Conservation (phyloP, 1,140 invertebrate species). For the Aphelenchoides besseyi region DNA sequence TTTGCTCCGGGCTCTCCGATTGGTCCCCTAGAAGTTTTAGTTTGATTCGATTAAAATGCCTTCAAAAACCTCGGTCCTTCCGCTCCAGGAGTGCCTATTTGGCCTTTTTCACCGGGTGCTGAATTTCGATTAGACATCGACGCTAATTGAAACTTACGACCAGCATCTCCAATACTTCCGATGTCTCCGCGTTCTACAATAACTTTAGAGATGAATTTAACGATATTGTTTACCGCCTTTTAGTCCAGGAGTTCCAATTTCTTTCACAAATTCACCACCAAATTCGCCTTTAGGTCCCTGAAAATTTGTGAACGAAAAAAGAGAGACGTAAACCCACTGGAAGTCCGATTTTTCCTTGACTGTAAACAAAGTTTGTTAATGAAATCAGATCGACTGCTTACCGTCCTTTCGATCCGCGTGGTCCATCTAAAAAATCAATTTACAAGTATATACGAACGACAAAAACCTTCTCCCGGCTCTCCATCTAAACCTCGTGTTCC, state of each 20-base stretch:
- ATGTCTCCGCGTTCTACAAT: slow-evolving; percentile 13
- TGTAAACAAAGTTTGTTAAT: not conserved
- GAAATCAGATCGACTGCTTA: not conserved
- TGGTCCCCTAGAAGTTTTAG: no score
- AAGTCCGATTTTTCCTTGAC: not conserved
- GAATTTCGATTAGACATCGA: not conserved
- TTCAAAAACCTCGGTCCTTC: no score
- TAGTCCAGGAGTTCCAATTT: not conserved
- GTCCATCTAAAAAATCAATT: not conserved
- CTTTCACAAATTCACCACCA: not conserved
- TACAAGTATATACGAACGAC: no score
- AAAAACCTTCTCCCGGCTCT: no score
- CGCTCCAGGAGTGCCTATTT: not conserved
- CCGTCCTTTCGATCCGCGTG: not conserved
- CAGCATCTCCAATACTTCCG: not conserved
- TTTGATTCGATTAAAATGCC: no score
- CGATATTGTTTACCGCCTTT: not conserved
- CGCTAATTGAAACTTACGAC: not conserved
- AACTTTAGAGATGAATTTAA: not conserved
- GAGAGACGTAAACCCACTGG: no score
- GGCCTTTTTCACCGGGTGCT: not conserved
- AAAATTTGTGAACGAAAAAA: no score
- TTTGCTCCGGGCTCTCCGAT: no score
- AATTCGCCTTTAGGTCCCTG: not conserved
- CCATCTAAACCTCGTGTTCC: no score